phyloP scores from a whole-genome alignment of 1,140 invertebrate species.

The Tetraneura akinire region DNA sequence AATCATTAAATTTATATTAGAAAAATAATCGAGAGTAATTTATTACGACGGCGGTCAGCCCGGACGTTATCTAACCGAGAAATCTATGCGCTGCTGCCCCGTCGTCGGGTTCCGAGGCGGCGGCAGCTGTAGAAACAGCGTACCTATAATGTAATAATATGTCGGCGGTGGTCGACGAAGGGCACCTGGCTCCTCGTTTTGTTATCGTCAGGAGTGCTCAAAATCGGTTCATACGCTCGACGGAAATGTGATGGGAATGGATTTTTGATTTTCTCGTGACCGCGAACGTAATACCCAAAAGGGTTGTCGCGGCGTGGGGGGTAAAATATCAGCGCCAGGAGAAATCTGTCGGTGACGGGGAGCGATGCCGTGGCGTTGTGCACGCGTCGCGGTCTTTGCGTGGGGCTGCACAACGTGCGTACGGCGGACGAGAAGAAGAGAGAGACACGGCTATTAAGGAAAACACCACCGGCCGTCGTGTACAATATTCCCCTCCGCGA shows the following conservation, averaged over 20 bases:
- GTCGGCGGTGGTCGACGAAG: neutral
- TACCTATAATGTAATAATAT: no score
- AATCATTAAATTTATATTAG: neutral
- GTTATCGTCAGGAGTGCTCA: slow-evolving; percentile 11
- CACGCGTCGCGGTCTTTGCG: neutral
- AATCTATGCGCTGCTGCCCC: neutral
- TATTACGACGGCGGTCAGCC: neutral
- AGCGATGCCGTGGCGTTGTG: neutral
- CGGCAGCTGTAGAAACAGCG: neutral
- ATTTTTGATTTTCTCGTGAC: no score
- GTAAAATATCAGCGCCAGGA: neutral
- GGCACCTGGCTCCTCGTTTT: slow-evolving; percentile 13
- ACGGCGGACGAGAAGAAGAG: neutral
- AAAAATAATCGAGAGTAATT: neutral
- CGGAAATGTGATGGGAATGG: no score
- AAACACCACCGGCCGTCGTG: neutral
- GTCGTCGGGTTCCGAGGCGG: neutral
- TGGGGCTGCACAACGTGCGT: neutral
- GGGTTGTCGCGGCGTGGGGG: neutral
- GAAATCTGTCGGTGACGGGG: neutral
- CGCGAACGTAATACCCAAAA: no score
- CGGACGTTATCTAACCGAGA: slow-evolving; percentile 30
- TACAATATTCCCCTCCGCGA: neutral
- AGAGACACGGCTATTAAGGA: slow-evolving; percentile 24
- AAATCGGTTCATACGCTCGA: neutral